Evolutionary conservation across 1,140 invertebrate genomes (phyloP).

Genomic region (Paraescarpia echinospica): DNA sequence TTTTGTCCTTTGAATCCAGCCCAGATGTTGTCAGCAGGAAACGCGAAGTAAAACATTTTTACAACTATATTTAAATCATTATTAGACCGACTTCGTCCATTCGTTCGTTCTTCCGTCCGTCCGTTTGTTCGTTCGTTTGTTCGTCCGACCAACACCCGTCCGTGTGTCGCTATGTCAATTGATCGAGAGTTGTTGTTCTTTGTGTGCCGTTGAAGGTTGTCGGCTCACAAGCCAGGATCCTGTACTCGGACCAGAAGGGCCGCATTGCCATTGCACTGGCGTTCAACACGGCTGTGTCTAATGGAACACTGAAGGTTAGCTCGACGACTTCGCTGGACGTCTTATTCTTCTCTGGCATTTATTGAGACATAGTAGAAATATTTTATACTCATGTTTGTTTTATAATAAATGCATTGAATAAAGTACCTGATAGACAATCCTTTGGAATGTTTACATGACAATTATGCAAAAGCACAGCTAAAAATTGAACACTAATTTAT

Average conservation of each 20-base stretch:
- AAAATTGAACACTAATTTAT: neutral
- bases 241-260: slow-evolving; percentile 68
- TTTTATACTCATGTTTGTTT: neutral
- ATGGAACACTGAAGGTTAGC: slow-evolving; percentile 59
- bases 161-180: no score
- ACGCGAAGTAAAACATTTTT: no score
- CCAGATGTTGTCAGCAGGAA: no score
- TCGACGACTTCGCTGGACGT: neutral
- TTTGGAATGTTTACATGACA: no score
- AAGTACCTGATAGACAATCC: neutral
- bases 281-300: slow-evolving; percentile 66
- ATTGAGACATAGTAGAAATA: neutral
- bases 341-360: neutral
- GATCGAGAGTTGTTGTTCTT: neutral
- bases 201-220: slow-evolving; percentile 54
- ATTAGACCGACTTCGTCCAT: no score
- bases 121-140: no score
- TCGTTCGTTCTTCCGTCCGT: no score
- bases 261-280: slow-evolving; percentile 63
- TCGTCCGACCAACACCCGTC: no score
- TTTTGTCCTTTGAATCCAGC: no score
- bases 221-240: slow-evolving; percentile 68
- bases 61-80: no score
- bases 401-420: neutral
- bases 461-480: no score